phyloP scores from a whole-genome alignment of 2,888 invertebrate genomes.

The Lingula anatina region DNA sequence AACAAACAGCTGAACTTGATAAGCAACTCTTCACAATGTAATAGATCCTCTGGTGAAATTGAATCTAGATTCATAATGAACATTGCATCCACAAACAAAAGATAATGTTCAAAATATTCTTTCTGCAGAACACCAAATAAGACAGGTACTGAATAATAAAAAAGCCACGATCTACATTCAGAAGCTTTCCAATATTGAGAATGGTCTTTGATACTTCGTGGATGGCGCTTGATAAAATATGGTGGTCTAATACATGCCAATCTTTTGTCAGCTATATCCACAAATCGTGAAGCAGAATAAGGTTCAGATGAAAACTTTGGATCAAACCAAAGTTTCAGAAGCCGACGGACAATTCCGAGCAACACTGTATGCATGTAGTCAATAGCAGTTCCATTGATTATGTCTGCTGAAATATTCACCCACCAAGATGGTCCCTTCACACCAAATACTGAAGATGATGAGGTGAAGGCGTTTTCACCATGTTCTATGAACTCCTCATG shows the following conservation, averaged over 20 bases:
- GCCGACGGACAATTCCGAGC: conserved; percentile 12
- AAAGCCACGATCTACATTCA: conserved; percentile 13
- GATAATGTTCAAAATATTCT: conserved; percentile 9
- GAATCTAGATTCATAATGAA: conserved; percentile 10
- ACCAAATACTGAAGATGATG: neutral
- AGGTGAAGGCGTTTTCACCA: neutral
- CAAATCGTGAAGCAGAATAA: conserved; percentile 6
- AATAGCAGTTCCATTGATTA: conserved; percentile 7
- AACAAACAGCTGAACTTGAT: conserved; percentile 9
- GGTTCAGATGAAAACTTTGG: conserved; percentile 1
- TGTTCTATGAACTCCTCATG: neutral
- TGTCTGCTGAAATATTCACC: neutral
- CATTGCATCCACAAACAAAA: conserved; percentile 11
- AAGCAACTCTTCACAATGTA: conserved; percentile 8
- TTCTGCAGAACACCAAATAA: conserved; percentile 9
- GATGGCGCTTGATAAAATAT: conserved; percentile 9
- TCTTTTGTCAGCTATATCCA: conserved; percentile 1
- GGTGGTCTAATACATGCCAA: conserved; percentile 10
- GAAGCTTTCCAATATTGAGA: conserved; percentile 13
- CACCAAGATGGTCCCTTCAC: conserved; percentile 9
- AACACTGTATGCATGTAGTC: conserved; percentile 17
- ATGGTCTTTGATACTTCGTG: conserved; percentile 11
- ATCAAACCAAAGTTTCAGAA: conserved; percentile 13
- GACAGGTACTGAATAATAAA: conserved; percentile 11
- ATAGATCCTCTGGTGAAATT: conserved; percentile 5